Conservation (phyloP, 1,140 invertebrate species). For the Scaptomyza pallida region DNA sequence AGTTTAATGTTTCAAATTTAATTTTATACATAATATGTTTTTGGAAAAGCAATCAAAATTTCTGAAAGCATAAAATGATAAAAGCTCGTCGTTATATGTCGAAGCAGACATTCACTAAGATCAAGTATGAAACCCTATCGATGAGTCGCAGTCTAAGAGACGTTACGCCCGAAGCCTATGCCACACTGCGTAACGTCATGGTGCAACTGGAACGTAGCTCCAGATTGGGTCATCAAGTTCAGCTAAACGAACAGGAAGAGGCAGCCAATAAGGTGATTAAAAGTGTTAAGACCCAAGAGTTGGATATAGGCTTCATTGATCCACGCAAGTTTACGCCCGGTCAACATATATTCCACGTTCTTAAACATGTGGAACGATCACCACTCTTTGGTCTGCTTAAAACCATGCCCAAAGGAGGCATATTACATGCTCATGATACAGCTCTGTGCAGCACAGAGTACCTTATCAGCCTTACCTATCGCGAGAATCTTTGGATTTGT, state of each 20-base stretch:
- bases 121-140: slow-evolving; percentile 21
- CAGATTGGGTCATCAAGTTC: slow-evolving; percentile 21
- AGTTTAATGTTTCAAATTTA: background rate
- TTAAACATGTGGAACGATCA: slow-evolving; percentile 86
- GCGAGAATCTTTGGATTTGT: slow-evolving; percentile 65
- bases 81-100: background rate
- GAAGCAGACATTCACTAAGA: background rate
- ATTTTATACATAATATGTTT: background rate
- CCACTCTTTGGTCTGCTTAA: slow-evolving; percentile 88
- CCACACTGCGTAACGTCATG: slow-evolving; percentile 25
- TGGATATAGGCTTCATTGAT: slow-evolving; percentile 42
- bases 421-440: slow-evolving; percentile 89
- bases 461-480: slow-evolving; percentile 56
- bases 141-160: slow-evolving; percentile 37
- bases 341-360: slow-evolving; percentile 87
- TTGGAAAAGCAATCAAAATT: background rate
- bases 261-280: slow-evolving; percentile 55
- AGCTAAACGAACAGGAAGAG: slow-evolving; percentile 41
- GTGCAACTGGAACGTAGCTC: slow-evolving; percentile 29
- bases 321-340: slow-evolving; percentile 40
- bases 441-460: slow-evolving; percentile 87
- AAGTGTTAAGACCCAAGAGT: slow-evolving; percentile 33
- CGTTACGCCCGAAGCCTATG: slow-evolving; percentile 35
- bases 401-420: slow-evolving; percentile 89
- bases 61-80: background rate